Evolutionary conservation across 2,888 invertebrate genomes (phyloP).

Genomic region (Idaea biselata): DNA sequence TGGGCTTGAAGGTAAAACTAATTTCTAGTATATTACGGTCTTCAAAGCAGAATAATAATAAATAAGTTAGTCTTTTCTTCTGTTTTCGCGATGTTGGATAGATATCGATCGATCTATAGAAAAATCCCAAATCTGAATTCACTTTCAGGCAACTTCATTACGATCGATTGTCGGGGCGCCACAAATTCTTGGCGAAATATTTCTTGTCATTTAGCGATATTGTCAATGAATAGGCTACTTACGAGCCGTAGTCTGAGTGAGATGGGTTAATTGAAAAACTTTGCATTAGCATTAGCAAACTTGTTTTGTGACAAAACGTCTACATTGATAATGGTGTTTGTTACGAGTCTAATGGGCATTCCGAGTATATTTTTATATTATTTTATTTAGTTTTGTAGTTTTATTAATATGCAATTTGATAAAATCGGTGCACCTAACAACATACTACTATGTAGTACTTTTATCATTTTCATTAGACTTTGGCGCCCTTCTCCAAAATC

Average conservation of each 20-base stretch:
- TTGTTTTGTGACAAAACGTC: neutral
- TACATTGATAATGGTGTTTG: neutral
- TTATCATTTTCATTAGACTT: no score
- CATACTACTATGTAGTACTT: no score
- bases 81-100: no score
- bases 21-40: no score
- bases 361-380: neutral
- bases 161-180: conserved; percentile 45
- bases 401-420: no score
- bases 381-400: no score
- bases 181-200: conserved; percentile 55
- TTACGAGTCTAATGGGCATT: neutral
- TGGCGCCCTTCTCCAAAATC: no score
- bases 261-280: conserved; percentile 32
- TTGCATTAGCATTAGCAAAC: conserved; percentile 17
- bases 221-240: conserved; percentile 46
- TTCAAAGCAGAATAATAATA: no score
- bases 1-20: no score
- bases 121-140: neutral
- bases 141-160: conserved; percentile 39
- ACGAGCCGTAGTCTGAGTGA: conserved; percentile 20
- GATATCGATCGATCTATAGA: neutral
- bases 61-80: no score
- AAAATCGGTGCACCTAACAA: no score
- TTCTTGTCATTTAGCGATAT: conserved; percentile 60